A percentile compares a stretch with the other conserved stretches of the same genome.
phyloP scores from a whole-genome alignment of 2,113 vertebrate species.

The Myrmophylax atrothorax region DNA sequence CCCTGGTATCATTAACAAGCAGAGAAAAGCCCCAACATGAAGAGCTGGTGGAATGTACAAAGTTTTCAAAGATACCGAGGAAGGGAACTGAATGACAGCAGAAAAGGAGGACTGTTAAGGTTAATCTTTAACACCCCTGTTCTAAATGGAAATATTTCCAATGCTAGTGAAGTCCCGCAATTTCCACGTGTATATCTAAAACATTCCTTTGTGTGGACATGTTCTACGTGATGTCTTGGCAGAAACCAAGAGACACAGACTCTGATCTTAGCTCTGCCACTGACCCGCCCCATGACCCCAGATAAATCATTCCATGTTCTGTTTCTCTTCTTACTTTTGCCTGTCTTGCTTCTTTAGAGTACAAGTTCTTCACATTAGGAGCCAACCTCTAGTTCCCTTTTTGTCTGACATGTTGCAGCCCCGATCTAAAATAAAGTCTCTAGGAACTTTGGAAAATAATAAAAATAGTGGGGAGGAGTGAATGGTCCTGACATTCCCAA shows the following conservation, averaged over 20 bases:
- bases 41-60: background rate
- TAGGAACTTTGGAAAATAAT: background rate
- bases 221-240: slow-evolving; percentile 46
- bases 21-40: background rate
- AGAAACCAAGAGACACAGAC: slow-evolving; percentile 33
- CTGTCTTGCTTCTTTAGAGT: background rate
- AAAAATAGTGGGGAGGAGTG: background rate
- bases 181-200: slow-evolving; percentile 23
- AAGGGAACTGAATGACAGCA: slow-evolving; percentile 10
- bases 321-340: slow-evolving; percentile 21
- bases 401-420: background rate
- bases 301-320: slow-evolving; percentile 57
- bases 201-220: slow-evolving; percentile 35
- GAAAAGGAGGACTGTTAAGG: background rate
- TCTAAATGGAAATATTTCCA: slow-evolving; percentile 40
- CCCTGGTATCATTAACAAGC: background rate
- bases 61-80: background rate
- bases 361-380: background rate
- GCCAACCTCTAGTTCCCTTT: background rate
- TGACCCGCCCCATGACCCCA: slow-evolving; percentile 36
- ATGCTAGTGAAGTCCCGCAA: background rate
- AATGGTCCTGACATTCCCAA: background rate
- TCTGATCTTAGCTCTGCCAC: background rate
- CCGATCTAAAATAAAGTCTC: background rate
- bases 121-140: slow-evolving; percentile 44